phyloP scores from a whole-genome alignment of 2,113 vertebrate genomes.

The Turdus rufiventris region DNA sequence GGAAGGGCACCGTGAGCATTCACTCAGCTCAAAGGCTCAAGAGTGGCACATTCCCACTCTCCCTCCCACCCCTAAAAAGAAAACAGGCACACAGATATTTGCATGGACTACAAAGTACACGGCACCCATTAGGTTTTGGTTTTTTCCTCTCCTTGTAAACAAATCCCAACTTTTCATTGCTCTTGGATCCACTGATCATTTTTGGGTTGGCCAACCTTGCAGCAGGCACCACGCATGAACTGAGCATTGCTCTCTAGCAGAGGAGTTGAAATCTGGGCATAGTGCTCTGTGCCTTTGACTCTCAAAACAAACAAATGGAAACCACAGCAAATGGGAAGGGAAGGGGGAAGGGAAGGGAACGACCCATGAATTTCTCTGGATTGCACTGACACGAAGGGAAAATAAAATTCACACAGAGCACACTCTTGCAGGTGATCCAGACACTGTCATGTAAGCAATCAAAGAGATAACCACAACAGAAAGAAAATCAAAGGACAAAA shows the following conservation, averaged over 20 bases:
- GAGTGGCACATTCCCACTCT: background rate
- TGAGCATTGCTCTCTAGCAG: background rate
- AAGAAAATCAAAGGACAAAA: background rate
- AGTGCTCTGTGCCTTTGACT: conserved; percentile 35
- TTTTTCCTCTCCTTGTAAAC: background rate
- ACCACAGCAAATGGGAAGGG: conserved; percentile 7
- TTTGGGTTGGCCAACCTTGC: background rate
- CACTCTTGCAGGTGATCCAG: background rate
- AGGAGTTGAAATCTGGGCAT: conserved; percentile 3
- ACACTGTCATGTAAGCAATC: background rate
- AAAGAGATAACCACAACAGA: conserved; percentile 17
- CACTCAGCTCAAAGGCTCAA: background rate
- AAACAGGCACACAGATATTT: background rate
- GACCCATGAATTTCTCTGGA: background rate
- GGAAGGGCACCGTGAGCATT: background rate
- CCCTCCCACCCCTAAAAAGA: background rate
- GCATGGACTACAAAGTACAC: background rate
- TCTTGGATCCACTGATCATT: fast-evolving
- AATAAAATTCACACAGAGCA: background rate
- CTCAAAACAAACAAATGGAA: conserved; percentile 23
- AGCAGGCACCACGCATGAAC: background rate
- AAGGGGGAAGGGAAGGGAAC: background rate
- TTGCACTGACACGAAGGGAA: background rate
- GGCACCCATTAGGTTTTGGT: background rate
- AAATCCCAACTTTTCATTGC: background rate